Evolutionary conservation across 2,113 vertebrate species (phyloP).

Genomic region (Pelecanus crispus): DNA sequence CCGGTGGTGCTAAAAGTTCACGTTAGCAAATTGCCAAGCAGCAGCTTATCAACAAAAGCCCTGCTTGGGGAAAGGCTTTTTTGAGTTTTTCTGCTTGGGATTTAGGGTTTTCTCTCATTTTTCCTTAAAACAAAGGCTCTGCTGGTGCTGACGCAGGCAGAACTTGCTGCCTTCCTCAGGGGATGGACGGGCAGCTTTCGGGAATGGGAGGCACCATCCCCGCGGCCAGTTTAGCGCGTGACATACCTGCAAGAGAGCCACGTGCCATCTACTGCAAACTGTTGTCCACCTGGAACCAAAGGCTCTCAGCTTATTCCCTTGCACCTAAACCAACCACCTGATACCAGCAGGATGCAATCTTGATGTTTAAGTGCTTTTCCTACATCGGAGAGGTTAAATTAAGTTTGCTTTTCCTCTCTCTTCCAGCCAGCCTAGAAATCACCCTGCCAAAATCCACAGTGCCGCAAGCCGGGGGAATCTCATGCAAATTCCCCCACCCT

Average conservation of each 20-base stretch:
- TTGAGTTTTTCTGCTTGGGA: not conserved
- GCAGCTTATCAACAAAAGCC: not conserved
- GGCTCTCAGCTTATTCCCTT: not conserved
- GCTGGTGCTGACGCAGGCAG: not conserved
- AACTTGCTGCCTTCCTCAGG: not conserved
- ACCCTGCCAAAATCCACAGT: not conserved
- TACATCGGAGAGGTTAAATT: not conserved
- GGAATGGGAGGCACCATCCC: not conserved
- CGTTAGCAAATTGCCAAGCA: not conserved
- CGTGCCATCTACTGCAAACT: rapidly evolving
- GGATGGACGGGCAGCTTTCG: not conserved
- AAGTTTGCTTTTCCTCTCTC: not conserved
- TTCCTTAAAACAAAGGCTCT: not conserved
- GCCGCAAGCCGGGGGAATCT: not conserved
- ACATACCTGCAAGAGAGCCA: not conserved
- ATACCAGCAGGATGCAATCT: not conserved
- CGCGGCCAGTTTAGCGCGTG: rapidly evolving
- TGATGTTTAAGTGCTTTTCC: not conserved
- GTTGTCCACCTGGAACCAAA: not conserved
- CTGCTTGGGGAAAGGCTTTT: not conserved
- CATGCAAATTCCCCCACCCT: no score
- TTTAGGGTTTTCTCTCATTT: not conserved
- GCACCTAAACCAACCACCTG: not conserved
- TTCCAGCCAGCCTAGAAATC: not conserved
- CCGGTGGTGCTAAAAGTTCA: not conserved